Evolutionary conservation across 2,888 invertebrate genomes (phyloP), one percentile per base, ranked within the genome.

Genomic region (Drosophila differens): DNA sequence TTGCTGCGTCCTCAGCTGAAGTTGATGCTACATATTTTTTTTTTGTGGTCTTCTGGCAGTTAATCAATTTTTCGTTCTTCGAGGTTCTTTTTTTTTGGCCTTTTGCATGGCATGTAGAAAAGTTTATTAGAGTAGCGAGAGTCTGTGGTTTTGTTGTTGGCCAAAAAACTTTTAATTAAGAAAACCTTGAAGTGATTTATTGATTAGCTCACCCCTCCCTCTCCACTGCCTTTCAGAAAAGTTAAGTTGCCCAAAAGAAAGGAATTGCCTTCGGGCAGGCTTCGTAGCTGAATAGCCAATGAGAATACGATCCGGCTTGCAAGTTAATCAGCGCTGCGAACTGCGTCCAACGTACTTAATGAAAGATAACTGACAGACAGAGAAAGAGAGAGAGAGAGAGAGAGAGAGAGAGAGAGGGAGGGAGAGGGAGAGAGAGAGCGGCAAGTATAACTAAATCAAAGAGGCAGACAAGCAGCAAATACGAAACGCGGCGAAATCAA

Each of bases 181-280:
- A 92, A 92, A 92, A 91, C 92, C 92, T 91, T 92, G 90, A 91
- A 91, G 91, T 92, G 91, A 92, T 92, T 92, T 92, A 92, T 92
- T 88, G 92, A 92, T 92, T 92, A 90, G 79, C 74, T 71, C 9
- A 12, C 47, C 9, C 16, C 39, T 1, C 1, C 35, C 16, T 7
- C 14, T 14, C 9, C 22, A 22, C 22, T 9, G 9, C 16, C 4
- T 47, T 1, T 9, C 28, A 47, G 47, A 12, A 53, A 61, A 51
- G 55, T 55, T 49, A 58, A 72, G 57, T 51, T 62, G 12, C 19
- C 49, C 4, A 22, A 32, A 30, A 14, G 25, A 19, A 41, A 55
- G 52, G 49, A 37, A 32, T 47, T 19, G 70, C 32, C 55, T 25
- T 30, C 41, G 28, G 30, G 9, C 9, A 16, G 58, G 12, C 78